These are phyloP conservation scores for Riptortus pedestris DNA, from an alignment of 1,140 invertebrate genomes.

Conservation along the genomic window DNA sequence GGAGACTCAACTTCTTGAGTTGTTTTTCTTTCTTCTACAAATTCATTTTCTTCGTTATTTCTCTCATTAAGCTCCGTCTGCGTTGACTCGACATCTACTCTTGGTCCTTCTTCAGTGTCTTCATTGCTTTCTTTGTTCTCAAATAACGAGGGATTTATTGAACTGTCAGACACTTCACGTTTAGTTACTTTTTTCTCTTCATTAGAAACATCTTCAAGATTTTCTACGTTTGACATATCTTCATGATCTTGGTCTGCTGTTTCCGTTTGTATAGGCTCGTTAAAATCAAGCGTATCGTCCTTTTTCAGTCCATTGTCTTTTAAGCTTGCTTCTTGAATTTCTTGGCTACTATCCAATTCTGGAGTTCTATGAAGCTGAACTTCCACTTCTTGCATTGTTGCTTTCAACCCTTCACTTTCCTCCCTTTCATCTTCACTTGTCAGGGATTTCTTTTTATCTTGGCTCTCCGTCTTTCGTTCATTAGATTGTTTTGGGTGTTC, in stretches of 20 bases:
- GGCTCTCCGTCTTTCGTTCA: conserved; percentile 25
- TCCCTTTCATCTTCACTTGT: conserved; percentile 18
- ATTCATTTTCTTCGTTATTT: background rate
- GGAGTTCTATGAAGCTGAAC: background rate
- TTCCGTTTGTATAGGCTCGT: background rate
- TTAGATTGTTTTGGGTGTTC: conserved; percentile 24
- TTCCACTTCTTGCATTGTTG: background rate
- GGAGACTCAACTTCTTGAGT: background rate
- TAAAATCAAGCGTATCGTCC: background rate
- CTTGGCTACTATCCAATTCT: background rate
- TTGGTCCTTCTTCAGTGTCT: background rate
- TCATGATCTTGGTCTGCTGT: too few species aligned
- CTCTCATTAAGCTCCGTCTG: conserved; percentile 11
- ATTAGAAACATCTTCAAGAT: background rate
- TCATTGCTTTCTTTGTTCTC: background rate
- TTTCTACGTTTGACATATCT: too few species aligned
- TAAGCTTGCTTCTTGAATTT: background rate
- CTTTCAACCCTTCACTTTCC: background rate
- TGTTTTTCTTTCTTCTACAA: background rate
- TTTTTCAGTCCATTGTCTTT: background rate
- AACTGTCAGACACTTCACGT: too few species aligned
- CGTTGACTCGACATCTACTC: background rate
- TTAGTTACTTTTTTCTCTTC: background rate
- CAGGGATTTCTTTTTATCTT: too few species aligned
- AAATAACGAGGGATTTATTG: too few species aligned